Evolutionary conservation across 2,113 vertebrate genomes (phyloP), one percentile per base, ranked within the genome.

Genomic region (Neoarius graeffei): DNA sequence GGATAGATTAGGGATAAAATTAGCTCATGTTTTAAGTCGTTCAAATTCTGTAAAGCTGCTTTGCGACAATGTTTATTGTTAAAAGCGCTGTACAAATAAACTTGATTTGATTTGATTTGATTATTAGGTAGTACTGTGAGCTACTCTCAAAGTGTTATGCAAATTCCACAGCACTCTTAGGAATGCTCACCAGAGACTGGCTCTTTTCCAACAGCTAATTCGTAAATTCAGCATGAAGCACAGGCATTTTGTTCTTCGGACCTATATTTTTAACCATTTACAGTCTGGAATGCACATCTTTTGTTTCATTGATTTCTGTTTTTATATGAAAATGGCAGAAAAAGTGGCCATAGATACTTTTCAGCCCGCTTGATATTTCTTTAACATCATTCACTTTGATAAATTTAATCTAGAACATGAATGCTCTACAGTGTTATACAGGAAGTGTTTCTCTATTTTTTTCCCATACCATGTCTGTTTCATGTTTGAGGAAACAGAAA

Each of bases 141-240:
- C 35, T 48, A 74, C 35, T 42, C 17, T 74, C 19, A 74, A 23
- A 48, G 35, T 74, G 35, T 48, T 74, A 74, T 48, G 35, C 74
- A 77, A 77, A 52, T 77, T 50, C 74, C 48, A 77, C 48, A 52
- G 48, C 48, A 77, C 74, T 77, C 74, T 25, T 77, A 52, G 48
- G 74, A 77, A 77, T 77, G 74, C 74, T 77, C 74, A 77, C 48
- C 74, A 77, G 23, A 25, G 23, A 54, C 48, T 54, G 74, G 74
- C 74, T 5, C 23, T 52, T 54, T n/a, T 52, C 74, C 74, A 77
- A 52, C 4, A 54, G 23, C 48, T 77, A 77, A 54, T 77, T 77
- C 6, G 23, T 23, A 77, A 54, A 77, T 77, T 77, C 74, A 77
- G 48, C 23, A 7, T 54, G 74, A 80, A 56, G 77, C 74, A 52